Evolutionary conservation across 2,888 invertebrate species (phyloP).

Genomic region (Orchesella flavescens): DNA sequence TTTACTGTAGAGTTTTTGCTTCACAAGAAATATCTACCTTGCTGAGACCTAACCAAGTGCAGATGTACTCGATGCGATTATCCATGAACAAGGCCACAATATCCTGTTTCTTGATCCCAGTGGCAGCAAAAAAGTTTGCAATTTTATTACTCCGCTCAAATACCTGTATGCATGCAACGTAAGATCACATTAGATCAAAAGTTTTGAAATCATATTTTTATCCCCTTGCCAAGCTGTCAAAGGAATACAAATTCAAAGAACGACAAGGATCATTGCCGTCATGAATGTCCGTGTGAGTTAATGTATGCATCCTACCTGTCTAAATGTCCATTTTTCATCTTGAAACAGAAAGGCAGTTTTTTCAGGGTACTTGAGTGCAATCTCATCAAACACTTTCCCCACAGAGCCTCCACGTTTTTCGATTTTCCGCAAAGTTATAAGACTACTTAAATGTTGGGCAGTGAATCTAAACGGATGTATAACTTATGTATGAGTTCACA

Average conservation of each 20-base stretch:
- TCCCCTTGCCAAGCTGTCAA: not conserved
- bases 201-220: not conserved
- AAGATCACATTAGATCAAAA: slow-evolving; percentile 3
- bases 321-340: slow-evolving; percentile 42
- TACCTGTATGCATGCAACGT: not conserved
- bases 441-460: slow-evolving; percentile 80
- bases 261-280: too few species aligned
- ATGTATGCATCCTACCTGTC: slow-evolving; percentile 72
- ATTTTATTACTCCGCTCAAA: slow-evolving; percentile 30
- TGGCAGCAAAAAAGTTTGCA: slow-evolving; percentile 19
- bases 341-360: slow-evolving; percentile 79
- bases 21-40: slow-evolving; percentile 16
- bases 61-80: slow-evolving; percentile 28
- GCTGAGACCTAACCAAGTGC: slow-evolving; percentile 30
- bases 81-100: slow-evolving; percentile 26
- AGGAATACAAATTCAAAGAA: too few species aligned
- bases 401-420: slow-evolving; percentile 77
- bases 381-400: slow-evolving; percentile 85
- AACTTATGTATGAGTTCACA: slow-evolving; percentile 73
- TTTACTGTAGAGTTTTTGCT: not conserved
- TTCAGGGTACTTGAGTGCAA: slow-evolving; percentile 85
- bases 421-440: slow-evolving; percentile 79
- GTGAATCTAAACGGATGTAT: slow-evolving; percentile 86
- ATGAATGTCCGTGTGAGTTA: too few species aligned
- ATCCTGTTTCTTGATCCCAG: slow-evolving; percentile 11